These are phyloP conservation scores for Malacosoma neustria DNA, from an alignment of 2,888 invertebrate genomes.

Conservation along the genomic window DNA sequence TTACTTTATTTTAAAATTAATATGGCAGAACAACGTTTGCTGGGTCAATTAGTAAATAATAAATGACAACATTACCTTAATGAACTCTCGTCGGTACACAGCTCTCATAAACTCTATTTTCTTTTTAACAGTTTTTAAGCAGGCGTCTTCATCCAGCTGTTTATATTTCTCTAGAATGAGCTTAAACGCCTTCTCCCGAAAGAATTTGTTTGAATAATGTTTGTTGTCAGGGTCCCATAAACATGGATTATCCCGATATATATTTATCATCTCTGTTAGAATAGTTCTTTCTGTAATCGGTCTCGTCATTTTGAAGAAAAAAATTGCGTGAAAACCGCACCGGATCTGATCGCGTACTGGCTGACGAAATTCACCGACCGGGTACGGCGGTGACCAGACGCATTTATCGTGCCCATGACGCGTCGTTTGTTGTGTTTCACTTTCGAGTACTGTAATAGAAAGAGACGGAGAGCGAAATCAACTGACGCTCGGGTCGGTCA, in stretches of 20 bases:
- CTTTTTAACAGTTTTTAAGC: slow-evolving; percentile 10
- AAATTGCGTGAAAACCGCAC: slow-evolving; percentile 1
- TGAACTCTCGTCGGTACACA: slow-evolving; percentile 16
- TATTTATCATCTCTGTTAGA: slow-evolving; percentile 10
- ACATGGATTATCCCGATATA: slow-evolving; percentile 9
- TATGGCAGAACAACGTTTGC: too few species aligned
- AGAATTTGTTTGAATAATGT: slow-evolving; percentile 10
- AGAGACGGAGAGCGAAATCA: slow-evolving; percentile 11
- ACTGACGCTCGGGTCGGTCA: slow-evolving; percentile 18
- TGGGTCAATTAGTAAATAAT: too few species aligned
- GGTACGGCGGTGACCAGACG: not conserved
- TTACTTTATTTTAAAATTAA: too few species aligned
- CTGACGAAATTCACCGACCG: slow-evolving; percentile 1
- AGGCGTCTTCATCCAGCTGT: slow-evolving; percentile 7
- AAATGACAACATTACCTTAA: slow-evolving; percentile 20
- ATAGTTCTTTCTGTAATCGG: slow-evolving; percentile 8
- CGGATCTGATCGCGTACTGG: slow-evolving; percentile 1
- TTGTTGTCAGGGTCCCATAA: slow-evolving; percentile 14
- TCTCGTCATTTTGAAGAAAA: not conserved
- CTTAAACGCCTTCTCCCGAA: slow-evolving; percentile 7
- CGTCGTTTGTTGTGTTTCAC: slow-evolving; percentile 10
- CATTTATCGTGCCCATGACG: not conserved
- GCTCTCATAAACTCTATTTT: slow-evolving; percentile 17
- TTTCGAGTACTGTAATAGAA: slow-evolving; percentile 9
- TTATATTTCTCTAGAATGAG: slow-evolving; percentile 11